These are phyloP conservation scores for Melanostigma gelatinosum DNA, from an alignment of 2,113 vertebrate species.

Conservation along the genomic window DNA sequence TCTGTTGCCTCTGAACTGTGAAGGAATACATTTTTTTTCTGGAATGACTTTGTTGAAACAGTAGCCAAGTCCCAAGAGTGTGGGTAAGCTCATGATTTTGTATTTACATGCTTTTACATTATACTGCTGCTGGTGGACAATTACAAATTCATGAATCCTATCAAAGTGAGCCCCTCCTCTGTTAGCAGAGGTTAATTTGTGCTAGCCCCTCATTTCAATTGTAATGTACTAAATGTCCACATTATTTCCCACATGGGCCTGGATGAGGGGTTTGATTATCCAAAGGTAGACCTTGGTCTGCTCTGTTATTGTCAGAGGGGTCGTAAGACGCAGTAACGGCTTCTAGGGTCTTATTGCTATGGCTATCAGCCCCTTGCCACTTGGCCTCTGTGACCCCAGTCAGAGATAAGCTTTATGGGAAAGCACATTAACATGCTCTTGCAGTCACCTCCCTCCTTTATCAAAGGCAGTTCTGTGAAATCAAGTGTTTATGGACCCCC, in stretches of 20 bases:
- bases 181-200: constrained; percentile 81
- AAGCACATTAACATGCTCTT: constrained; percentile 80
- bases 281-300: constrained; percentile 66
- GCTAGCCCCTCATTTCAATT: constrained; percentile 80
- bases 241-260: constrained; percentile 79
- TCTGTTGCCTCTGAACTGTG: constrained; percentile 21
- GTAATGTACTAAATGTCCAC: constrained; percentile 78
- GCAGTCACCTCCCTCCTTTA: constrained; percentile 77
- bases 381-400: constrained; percentile 81
- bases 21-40: not conserved
- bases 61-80: not conserved
- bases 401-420: constrained; percentile 84
- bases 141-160: constrained; percentile 76
- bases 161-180: constrained; percentile 69
- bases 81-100: constrained; percentile 64
- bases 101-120: constrained; percentile 66
- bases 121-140: constrained; percentile 70
- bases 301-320: constrained; percentile 72
- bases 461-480: constrained; percentile 78
- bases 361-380: constrained; percentile 80
- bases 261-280: constrained; percentile 75
- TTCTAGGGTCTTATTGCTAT: constrained; percentile 82
- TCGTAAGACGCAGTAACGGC: constrained; percentile 74
- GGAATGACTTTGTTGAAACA: constrained; percentile 23
- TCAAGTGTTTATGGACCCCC: constrained; percentile 80